Conservation (phyloP, 92 coral and sea anemone genomes). For the Ricordea florida region DNA sequence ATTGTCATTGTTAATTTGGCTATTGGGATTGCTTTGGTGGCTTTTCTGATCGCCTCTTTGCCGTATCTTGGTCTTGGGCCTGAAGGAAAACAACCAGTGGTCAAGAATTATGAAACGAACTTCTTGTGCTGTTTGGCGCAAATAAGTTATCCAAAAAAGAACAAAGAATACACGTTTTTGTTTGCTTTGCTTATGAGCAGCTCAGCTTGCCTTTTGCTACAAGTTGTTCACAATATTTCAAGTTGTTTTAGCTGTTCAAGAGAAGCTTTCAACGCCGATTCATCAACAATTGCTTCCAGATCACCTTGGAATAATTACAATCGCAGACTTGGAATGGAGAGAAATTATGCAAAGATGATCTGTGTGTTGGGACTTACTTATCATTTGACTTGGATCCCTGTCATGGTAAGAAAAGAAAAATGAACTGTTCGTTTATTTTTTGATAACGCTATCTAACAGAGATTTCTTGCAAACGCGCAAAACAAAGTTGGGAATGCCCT, state of each 20-base stretch:
- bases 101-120: not conserved
- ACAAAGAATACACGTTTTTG: slow-evolving; percentile 78
- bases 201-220: slow-evolving; percentile 76
- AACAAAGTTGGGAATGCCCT: too few species aligned
- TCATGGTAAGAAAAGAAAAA: slow-evolving; percentile 66
- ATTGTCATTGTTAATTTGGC: slow-evolving; percentile 41
- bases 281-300: not conserved
- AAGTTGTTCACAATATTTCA: slow-evolving; percentile 69
- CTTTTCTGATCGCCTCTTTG: slow-evolving; percentile 75
- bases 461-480: too few species aligned
- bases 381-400: slow-evolving; percentile 82
- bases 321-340: slow-evolving; percentile 24
- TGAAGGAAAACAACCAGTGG: slow-evolving; percentile 9
- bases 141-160: slow-evolving; percentile 72
- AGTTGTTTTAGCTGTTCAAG: slow-evolving; percentile 57
- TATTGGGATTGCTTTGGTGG: slow-evolving; percentile 73
- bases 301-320: slow-evolving; percentile 1
- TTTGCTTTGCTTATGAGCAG: slow-evolving; percentile 87
- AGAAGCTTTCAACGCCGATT: not conserved
- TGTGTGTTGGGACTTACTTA: slow-evolving; percentile 67
- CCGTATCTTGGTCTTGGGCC: slow-evolving; percentile 91
- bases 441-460: too few species aligned
- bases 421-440: not conserved
- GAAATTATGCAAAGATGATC: slow-evolving; percentile 78
- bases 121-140: slow-evolving; percentile 66